Evolutionary conservation across 2,113 vertebrate species (phyloP).

Genomic region (Microtus ochrogaster): DNA sequence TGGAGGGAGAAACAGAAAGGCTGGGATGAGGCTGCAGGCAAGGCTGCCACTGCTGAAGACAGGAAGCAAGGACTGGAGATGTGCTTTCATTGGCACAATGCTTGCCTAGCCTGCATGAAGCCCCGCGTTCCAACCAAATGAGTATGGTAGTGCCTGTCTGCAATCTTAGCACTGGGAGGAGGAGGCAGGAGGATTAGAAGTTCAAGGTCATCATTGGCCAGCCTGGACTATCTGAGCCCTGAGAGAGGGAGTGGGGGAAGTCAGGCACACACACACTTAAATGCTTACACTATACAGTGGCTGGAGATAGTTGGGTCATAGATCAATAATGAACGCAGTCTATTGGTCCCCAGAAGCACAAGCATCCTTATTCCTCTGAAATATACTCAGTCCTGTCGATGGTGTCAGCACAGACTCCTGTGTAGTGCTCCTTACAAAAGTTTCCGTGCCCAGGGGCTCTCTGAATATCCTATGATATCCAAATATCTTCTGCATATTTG

Average conservation of each 20-base stretch:
- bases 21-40: not conserved
- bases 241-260: not conserved
- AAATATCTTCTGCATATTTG: not conserved
- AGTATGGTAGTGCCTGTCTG: not conserved
- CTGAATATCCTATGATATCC: constrained; percentile 14
- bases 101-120: not conserved
- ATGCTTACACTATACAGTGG: not conserved
- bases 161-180: not conserved
- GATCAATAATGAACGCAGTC: not conserved
- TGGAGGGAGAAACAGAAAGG: not conserved
- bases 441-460: not conserved
- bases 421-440: not conserved
- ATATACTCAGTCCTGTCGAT: not conserved
- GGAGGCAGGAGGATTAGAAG: not conserved
- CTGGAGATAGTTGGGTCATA: not conserved
- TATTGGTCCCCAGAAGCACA: constrained; percentile 1
- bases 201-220: not conserved
- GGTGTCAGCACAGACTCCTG: not conserved
- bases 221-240: not conserved
- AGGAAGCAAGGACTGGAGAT: not conserved
- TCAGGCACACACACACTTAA: not conserved
- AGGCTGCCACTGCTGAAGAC: not conserved
- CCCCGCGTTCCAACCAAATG: not conserved
- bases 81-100: not conserved
- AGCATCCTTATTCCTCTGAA: constrained; percentile 1